Evolutionary conservation across 2,888 invertebrate genomes (phyloP).

Genomic region (Acrobasis consociella): DNA sequence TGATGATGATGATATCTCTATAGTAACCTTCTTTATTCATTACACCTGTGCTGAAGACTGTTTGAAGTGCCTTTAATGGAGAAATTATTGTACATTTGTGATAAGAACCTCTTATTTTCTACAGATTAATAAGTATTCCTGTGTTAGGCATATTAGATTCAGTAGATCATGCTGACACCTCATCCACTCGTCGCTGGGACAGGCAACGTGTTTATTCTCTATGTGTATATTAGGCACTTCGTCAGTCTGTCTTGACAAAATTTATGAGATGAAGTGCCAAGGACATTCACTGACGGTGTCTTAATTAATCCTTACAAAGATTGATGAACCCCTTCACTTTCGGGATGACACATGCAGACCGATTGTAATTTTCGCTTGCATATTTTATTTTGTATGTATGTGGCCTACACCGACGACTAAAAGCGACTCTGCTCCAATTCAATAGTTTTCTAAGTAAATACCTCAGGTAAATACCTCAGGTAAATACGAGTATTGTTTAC

Average conservation of each 20-base stretch:
- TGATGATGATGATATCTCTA: no score
- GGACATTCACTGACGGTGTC: constrained; percentile 18
- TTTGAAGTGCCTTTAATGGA: no score
- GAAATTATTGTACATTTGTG: no score
- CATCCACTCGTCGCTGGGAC: neutral
- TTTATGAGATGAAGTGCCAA: constrained; percentile 23
- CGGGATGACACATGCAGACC: neutral
- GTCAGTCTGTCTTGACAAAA: constrained; percentile 19
- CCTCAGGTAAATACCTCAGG: no score
- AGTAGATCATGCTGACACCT: constrained; percentile 8
- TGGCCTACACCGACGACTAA: neutral
- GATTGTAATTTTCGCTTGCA: constrained; percentile 6
- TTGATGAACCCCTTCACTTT: constrained; percentile 14
- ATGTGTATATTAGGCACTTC: constrained; percentile 12
- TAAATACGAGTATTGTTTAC: neutral
- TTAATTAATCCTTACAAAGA: constrained; percentile 19
- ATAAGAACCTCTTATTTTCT: no score
- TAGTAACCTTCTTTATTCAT: no score
- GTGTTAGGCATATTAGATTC: neutral
- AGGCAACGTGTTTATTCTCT: no score
- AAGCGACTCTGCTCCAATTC: neutral
- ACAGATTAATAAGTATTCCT: no score
- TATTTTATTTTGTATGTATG: constrained; percentile 9
- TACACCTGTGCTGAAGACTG: no score
- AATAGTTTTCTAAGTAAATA: neutral